Base-by-base conservation (phyloP, 2,797 vertebrate species). In the Propithecus deckenii region DNA sequence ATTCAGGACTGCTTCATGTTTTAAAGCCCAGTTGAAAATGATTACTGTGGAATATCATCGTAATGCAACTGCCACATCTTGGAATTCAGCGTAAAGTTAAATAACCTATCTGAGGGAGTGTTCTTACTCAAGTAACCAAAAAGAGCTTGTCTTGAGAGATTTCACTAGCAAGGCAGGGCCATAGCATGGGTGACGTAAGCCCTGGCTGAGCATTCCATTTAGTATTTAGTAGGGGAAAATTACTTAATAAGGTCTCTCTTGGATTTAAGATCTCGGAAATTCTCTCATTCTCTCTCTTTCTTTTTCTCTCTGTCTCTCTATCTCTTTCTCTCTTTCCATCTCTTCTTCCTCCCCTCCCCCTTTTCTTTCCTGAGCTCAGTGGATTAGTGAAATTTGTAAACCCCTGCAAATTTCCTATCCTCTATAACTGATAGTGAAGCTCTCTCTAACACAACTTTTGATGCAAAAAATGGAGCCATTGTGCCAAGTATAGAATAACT, bases 1-100 rank as follows among this genome's bases (percentile, higher is more conserved):
- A 96, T 55, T 97, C 59, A 96, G 89, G 84, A 20, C 14, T 7
- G 30, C 41, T 28, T 89, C 63, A 5, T 63, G 55, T 88, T 93
- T 90, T 86, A 61, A 86, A 96, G 74, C 20, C 52, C 13, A 23
- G 2, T 28, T 81, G 50, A 88, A 87, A 76, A 63, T 12, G 46
- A 23, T 80, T 7, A n/a, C 55, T 17, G 28, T 32, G 30, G 28
- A 84, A 18, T 55, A 50, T 32, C 1, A 0, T 10, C 52, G 11
- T 50, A 65, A 91, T 13, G 20, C 35, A 41, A 23, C 20, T 85
- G 48, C 18, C 57, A 80, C 0, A 0, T 30, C 48, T 85, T 81
- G 35, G 59, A 94, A 80, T 79, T 86, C 35, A 74, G 35, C 7
- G 38, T 23, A 32, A 84, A 72, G 38, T 92, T 81, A 84, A 78